phyloP scores from a whole-genome alignment of 2,113 vertebrate species.

The Paraplagusia blochii region DNA sequence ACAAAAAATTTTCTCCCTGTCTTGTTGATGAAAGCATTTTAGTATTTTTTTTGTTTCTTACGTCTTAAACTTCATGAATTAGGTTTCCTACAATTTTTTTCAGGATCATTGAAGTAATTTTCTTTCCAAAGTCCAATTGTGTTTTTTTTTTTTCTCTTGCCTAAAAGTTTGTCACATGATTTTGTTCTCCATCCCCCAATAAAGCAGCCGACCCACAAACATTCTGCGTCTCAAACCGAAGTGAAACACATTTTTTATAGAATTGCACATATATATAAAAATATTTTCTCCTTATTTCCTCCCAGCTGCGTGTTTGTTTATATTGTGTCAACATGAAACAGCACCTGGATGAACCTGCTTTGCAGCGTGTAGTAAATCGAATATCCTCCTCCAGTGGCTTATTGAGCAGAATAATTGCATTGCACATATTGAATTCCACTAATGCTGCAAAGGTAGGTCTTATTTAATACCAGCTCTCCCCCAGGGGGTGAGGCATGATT shows the following conservation, averaged over 20 bases:
- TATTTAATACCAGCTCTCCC: constrained; percentile 75
- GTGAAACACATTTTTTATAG: too few species aligned
- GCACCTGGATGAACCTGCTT: constrained; percentile 60
- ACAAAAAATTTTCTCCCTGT: too few species aligned
- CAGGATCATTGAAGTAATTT: too few species aligned
- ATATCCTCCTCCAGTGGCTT: constrained; percentile 76
- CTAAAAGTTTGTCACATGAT: too few species aligned
- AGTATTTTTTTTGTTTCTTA: neutral
- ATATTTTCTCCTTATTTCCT: neutral
- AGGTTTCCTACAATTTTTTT: neutral
- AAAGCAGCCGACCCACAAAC: too few species aligned
- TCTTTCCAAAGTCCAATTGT: neutral
- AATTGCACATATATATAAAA: neutral
- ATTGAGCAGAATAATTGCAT: constrained; percentile 79
- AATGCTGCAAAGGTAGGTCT: constrained; percentile 75
- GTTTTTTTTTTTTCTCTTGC: neutral
- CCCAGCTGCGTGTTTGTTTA: constrained; percentile 40
- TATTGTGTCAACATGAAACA: constrained; percentile 62
- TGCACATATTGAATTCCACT: constrained; percentile 76
- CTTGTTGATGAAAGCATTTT: too few species aligned
- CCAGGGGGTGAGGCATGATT: constrained; percentile 63
- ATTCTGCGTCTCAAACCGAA: too few species aligned
- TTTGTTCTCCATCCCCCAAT: too few species aligned
- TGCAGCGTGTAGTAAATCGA: constrained; percentile 64
- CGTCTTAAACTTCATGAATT: neutral